Evolutionary conservation across 2,797 vertebrate species (phyloP).

Genomic region (Pangasius sanitwongsei): DNA sequence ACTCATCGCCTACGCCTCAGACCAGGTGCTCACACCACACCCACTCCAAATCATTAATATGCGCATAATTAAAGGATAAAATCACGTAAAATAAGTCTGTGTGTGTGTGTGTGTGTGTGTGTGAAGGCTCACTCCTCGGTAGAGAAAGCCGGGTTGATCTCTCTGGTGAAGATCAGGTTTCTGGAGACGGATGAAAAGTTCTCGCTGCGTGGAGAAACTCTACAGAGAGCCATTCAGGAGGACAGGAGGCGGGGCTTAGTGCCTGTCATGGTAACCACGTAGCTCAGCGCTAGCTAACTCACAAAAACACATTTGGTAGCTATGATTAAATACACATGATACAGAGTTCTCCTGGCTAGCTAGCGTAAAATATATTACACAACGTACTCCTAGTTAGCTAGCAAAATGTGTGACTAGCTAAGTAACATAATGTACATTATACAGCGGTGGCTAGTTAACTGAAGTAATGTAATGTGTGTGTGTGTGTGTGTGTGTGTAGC

Average conservation of each 20-base stretch:
- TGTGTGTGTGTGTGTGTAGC: slow-evolving; percentile 70
- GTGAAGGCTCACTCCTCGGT: slow-evolving; percentile 93
- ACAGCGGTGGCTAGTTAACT: background rate
- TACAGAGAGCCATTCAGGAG: slow-evolving; percentile 86
- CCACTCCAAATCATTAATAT: background rate
- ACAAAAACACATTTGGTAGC: background rate
- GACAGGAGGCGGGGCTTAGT: slow-evolving; percentile 85
- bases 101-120: slow-evolving; percentile 20
- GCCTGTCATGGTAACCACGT: slow-evolving; percentile 84
- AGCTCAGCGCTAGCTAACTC: background rate
- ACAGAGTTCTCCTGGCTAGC: too few species aligned
- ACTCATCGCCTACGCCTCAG: slow-evolving; percentile 89
- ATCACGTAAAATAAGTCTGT: background rate
- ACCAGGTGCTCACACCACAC: slow-evolving; percentile 77
- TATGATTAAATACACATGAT: too few species aligned
- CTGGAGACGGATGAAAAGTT: slow-evolving; percentile 87
- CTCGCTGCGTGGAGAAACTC: slow-evolving; percentile 86
- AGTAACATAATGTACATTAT: background rate
- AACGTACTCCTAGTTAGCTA: background rate
- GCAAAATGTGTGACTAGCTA: background rate
- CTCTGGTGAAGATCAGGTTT: slow-evolving; percentile 91
- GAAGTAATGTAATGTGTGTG: background rate
- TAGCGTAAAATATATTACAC: background rate
- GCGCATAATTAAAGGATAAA: background rate
- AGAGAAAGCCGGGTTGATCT: slow-evolving; percentile 94